Conservation (phyloP, 2,113 vertebrate species). For the Scytalopus superciliaris region DNA sequence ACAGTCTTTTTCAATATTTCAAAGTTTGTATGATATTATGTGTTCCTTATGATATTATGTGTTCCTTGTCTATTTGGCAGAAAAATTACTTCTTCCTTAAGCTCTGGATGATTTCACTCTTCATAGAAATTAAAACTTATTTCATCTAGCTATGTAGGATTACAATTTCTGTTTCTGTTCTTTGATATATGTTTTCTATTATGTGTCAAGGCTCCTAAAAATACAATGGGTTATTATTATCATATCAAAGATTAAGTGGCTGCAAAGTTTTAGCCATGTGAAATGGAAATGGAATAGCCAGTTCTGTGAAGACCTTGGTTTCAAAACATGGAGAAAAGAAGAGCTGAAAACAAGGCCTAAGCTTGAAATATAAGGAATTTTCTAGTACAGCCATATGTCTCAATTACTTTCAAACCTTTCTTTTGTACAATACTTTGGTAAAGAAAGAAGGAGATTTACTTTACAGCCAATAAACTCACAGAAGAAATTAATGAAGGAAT, state of each 20-base stretch:
- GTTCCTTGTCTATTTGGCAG: not conserved
- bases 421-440: not conserved
- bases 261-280: not conserved
- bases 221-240: not conserved
- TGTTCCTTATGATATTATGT: not conserved
- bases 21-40: not conserved
- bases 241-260: not conserved
- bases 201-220: not conserved
- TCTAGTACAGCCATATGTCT: not conserved
- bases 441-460: rapidly evolving
- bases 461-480: not conserved
- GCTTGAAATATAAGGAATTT: not conserved
- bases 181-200: not conserved
- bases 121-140: not conserved
- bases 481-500: not conserved
- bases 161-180: not conserved
- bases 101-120: not conserved
- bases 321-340: not conserved
- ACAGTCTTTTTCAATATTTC: not conserved
- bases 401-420: not conserved
- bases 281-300: not conserved
- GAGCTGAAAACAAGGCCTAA: not conserved
- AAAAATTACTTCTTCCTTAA: not conserved
- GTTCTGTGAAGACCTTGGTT: not conserved
- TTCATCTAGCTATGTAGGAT: not conserved